Base-by-base conservation (phyloP, 2,797 vertebrate species). In the Loris lydekkerianus region DNA sequence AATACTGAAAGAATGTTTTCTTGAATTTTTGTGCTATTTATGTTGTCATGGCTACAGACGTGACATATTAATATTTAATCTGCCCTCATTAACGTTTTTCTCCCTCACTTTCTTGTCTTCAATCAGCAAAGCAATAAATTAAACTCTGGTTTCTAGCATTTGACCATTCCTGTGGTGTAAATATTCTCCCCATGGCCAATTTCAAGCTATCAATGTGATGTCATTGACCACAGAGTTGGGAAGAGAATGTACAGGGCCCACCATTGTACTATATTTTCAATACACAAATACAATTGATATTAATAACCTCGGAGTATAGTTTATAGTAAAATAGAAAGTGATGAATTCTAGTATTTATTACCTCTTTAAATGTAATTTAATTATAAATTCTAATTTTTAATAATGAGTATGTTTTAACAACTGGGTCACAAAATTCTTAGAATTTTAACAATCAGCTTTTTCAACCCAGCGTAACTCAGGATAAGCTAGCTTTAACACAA, bases 21-120 rank as follows among this genome's bases (percentile, higher is more conserved):
- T 65, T 34, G 10, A 25, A 31, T 65, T 34, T n/a, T n/a, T 73
- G 29, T 89, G 34, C 67, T 86, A 27, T 63, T 60, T 84, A 46
- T 40, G n/a, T 65, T 61, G 1, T 43, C 27, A 3, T 20, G 37
- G 40, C 37, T 63, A 20, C 5, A 91, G 21, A 60, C 9, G 27
- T 60, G 34, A 69, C 65, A 53, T 13, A 43, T 89, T 77, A 27
- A 72, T 40, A 40, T 40, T 83, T 58, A 49, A 69, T 60, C 85
- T 89, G 14, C 34, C 60, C 89, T 96, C 27, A 46, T 67, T 60
- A 67, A 58, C n/a, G 29, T 89, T 92, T 69, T 96, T 69, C 20
- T 85, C 37, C n/a, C 63, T 86, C 9, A 1, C 40, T 49, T 77
- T 94, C 25, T 43, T 84, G 53, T 69, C 67, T 85, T 56, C 63